Evolutionary conservation across 2,113 vertebrate genomes (phyloP).

Genomic region (Periophthalmus modestus): DNA sequence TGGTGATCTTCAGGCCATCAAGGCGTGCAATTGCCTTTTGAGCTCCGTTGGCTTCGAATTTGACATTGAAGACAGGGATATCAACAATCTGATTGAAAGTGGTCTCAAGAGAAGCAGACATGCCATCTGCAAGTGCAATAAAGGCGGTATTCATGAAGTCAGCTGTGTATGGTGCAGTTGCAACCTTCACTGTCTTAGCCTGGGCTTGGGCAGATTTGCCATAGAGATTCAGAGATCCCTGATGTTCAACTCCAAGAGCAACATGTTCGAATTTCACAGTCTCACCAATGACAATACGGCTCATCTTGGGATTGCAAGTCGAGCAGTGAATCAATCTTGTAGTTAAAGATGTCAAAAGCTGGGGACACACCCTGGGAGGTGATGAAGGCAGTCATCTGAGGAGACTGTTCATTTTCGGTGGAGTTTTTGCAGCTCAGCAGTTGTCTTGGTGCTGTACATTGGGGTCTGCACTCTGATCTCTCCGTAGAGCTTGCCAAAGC

Average conservation of each 20-base stretch:
- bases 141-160: constrained; percentile 73
- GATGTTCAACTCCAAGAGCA: constrained; percentile 79
- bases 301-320: constrained; percentile 75
- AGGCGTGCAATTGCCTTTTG: constrained; percentile 75
- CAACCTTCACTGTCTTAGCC: constrained; percentile 77
- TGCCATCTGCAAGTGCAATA: constrained; percentile 76
- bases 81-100: constrained; percentile 81
- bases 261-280: constrained; percentile 77
- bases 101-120: constrained; percentile 78
- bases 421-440: constrained; percentile 81
- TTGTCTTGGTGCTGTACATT: constrained; percentile 78
- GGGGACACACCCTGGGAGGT: constrained; percentile 78
- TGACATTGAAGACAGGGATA: constrained; percentile 73
- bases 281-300: constrained; percentile 80
- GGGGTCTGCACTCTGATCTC: constrained; percentile 82
- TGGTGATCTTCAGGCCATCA: constrained; percentile 64
- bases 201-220: constrained; percentile 73
- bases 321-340: constrained; percentile 80
- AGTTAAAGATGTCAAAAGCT: constrained; percentile 77
- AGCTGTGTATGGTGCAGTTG: constrained; percentile 73
- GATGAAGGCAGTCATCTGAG: constrained; percentile 77
- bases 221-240: constrained; percentile 73
- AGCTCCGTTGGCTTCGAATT: constrained; percentile 73
- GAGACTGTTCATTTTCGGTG: constrained; percentile 70
- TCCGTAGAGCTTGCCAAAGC: constrained; percentile 85